Evolutionary conservation across 1,140 invertebrate species (phyloP).

Genomic region (Sitodiplosis mosellana): DNA sequence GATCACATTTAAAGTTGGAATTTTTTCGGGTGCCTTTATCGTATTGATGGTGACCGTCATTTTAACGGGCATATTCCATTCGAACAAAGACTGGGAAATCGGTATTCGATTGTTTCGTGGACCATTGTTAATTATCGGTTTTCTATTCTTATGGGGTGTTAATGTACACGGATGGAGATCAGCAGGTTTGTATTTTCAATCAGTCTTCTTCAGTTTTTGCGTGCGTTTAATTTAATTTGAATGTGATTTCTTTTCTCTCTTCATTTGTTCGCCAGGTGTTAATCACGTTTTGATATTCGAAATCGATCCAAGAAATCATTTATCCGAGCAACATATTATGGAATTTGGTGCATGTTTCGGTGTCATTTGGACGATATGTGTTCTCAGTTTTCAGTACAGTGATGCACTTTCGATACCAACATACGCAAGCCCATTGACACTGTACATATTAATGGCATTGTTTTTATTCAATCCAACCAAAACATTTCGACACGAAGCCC

Average conservation of each 20-base stretch:
- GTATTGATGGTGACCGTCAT: slow-evolving; percentile 56
- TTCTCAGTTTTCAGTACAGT: slow-evolving; percentile 48
- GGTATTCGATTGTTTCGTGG: slow-evolving; percentile 58
- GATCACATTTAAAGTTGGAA: slow-evolving; percentile 70
- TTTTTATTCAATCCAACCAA: slow-evolving; percentile 68
- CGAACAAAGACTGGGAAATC: slow-evolving; percentile 25
- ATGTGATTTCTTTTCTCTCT: slow-evolving; percentile 57
- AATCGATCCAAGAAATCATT: slow-evolving; percentile 74
- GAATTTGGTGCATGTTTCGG: slow-evolving; percentile 73
- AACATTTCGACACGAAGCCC: slow-evolving; percentile 58
- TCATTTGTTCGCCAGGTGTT: slow-evolving; percentile 29
- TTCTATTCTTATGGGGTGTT: slow-evolving; percentile 70
- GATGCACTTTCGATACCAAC: slow-evolving; percentile 52
- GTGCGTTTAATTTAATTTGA: slow-evolving; percentile 68
- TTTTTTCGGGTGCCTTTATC: slow-evolving; percentile 64
- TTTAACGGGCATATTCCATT: slow-evolving; percentile 39
- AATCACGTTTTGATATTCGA: slow-evolving; percentile 88
- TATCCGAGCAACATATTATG: slow-evolving; percentile 71
- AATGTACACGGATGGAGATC: slow-evolving; percentile 81
- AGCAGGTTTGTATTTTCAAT: slow-evolving; percentile 38
- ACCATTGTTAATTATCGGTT: slow-evolving; percentile 63
- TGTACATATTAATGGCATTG: slow-evolving; percentile 46
- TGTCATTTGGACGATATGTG: slow-evolving; percentile 62
- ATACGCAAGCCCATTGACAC: slow-evolving; percentile 54
- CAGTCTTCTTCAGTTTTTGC: slow-evolving; percentile 23